Evolutionary conservation across 2,113 vertebrate genomes (phyloP), one percentile per base, ranked within the genome.

Genomic region (Eudyptes chrysolophus): DNA sequence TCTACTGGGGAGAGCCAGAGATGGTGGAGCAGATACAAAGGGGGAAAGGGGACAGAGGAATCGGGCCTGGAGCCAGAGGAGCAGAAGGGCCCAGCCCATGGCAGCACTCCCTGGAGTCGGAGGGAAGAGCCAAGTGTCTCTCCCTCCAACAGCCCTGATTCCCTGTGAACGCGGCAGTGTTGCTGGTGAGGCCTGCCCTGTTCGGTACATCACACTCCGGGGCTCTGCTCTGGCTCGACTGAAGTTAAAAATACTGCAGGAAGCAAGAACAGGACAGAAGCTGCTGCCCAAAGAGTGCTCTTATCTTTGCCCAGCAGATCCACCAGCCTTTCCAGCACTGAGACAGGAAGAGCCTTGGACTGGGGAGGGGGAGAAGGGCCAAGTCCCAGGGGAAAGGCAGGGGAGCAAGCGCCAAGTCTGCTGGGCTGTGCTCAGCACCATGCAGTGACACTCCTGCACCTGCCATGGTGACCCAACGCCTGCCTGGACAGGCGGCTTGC

Each of bases 221-320:
- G 83, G 88, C 71, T 84, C 77, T 61, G 40, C 51, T 87, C 80
- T 66, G 48, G 19, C 54, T 83, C 51, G 24, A 32, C 48, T 60
- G 5, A 57, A 94, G 92, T 81, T 93, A 97, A 94, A 88, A 90
- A 94, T 90, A 94, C 84, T 42, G 44, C 92, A 91, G 95, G 89
- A 93, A 82, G 38, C 69, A 84, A 77, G 60, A 60, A 74, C 48
- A 78, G 61, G 74, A 80, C 61, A 89, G 74, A 38, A 58, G 75
- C 64, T 58, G 76, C 92, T 92, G 71, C 52, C 60, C 58, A 55
- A 75, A 72, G 57, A 85, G 27, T 7, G 29, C 49, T 80, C 77
- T 97, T 97, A 97, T 98, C 97, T 96, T 75, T 90, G 65, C 51
- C 72, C 89, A 88, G 93, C 95, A 96, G 94, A 92, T 71, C 78